phyloP scores from a whole-genome alignment of 2,797 vertebrate species.

The Todus mexicanus region DNA sequence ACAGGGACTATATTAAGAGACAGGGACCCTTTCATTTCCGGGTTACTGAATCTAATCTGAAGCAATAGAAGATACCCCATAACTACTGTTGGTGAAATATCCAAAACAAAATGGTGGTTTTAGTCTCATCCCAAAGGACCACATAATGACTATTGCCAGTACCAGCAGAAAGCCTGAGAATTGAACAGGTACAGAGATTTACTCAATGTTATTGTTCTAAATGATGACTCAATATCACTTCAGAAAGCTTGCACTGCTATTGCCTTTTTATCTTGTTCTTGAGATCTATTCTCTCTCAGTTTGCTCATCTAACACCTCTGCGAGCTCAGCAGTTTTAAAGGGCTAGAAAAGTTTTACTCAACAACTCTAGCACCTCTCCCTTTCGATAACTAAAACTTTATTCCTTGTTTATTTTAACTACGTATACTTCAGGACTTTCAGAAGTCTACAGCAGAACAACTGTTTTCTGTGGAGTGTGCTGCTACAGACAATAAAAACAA shows the following conservation, averaged over 20 bases:
- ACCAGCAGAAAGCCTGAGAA: not conserved
- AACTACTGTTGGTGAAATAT: not conserved
- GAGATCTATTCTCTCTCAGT: not conserved
- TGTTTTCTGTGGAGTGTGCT: not conserved
- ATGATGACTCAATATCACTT: not conserved
- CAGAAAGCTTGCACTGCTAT: not conserved
- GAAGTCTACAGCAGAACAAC: not conserved
- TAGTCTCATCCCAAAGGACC: rapidly evolving
- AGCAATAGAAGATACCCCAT: not conserved
- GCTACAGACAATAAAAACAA: not conserved
- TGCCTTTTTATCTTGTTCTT: not conserved
- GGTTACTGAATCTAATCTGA: not conserved
- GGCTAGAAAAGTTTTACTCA: not conserved
- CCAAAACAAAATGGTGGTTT: not conserved
- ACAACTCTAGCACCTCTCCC: not conserved
- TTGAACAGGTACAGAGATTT: not conserved
- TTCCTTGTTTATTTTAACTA: not conserved
- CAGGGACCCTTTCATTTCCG: not conserved
- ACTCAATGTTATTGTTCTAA: not conserved
- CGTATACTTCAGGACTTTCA: not conserved
- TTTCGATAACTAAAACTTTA: not conserved
- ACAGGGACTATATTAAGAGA: not conserved
- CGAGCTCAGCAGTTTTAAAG: not conserved
- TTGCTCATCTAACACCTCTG: not conserved
- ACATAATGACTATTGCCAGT: not conserved